Evolutionary conservation across 2,888 invertebrate genomes (phyloP).

Genomic region (Pegoplata infirma): DNA sequence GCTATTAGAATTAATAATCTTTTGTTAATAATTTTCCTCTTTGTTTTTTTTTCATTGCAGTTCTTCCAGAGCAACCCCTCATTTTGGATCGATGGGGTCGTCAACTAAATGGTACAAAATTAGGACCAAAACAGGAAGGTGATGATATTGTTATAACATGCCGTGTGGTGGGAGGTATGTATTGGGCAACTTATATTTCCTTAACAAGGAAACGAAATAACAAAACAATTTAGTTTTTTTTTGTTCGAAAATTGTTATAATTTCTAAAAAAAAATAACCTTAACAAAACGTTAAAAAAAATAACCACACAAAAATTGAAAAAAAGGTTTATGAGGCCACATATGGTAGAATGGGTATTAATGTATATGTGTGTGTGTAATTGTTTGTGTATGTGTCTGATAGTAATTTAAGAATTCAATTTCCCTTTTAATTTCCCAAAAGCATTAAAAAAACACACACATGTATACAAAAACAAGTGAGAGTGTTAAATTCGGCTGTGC

Average conservation of each 20-base stretch:
- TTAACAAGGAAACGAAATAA: background rate
- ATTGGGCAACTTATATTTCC: conserved; percentile 3
- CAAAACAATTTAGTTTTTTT: conserved; percentile 11
- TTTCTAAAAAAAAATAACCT: background rate
- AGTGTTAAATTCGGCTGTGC: background rate
- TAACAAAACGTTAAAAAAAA: conserved; percentile 9
- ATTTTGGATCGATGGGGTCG: conserved; percentile 92
- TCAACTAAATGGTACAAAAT: conserved; percentile 86
- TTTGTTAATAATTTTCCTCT: no score
- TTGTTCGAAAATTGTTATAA: background rate
- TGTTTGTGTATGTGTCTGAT: conserved; percentile 11
- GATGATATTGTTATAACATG: conserved; percentile 91
- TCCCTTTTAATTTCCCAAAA: conserved; percentile 72
- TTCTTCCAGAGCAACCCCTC: conserved; percentile 91
- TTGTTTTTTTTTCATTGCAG: conserved; percentile 79
- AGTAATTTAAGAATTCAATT: conserved; percentile 63
- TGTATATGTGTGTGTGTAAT: conserved; percentile 1
- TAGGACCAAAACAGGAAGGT: conserved; percentile 91
- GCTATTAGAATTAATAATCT: no score
- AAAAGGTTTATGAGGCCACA: conserved; percentile 5
- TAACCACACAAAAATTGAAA: background rate
- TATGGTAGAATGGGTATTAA: background rate
- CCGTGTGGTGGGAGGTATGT: conserved; percentile 90
- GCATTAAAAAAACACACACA: conserved; percentile 67
- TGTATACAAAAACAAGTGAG: background rate